phyloP scores from a whole-genome alignment of 2,888 invertebrate genomes.

The Polymixis lichenea region DNA sequence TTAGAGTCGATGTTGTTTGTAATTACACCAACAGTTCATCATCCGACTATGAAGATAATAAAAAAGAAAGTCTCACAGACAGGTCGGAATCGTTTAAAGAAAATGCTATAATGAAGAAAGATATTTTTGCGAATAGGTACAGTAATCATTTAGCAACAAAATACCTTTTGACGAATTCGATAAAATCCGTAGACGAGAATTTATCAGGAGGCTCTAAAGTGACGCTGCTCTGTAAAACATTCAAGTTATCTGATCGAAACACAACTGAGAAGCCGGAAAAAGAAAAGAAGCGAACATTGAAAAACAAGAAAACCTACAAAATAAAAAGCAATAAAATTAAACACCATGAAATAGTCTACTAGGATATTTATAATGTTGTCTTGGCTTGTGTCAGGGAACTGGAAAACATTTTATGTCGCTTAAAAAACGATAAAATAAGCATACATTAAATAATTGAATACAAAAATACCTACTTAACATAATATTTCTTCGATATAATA shows the following conservation, averaged over 20 bases:
- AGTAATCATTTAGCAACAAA: conserved; percentile 77
- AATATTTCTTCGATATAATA: background rate
- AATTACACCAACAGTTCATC: conserved; percentile 75
- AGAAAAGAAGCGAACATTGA: conserved; percentile 47
- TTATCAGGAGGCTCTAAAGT: conserved; percentile 85
- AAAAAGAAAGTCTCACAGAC: conserved; percentile 55
- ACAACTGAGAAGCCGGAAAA: conserved; percentile 60
- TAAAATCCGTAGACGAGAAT: conserved; percentile 83
- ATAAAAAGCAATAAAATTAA: conserved; percentile 43
- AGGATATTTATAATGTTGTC: background rate
- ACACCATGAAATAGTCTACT: conserved; percentile 34
- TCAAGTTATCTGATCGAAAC: conserved; percentile 79
- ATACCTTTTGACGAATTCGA: conserved; percentile 84
- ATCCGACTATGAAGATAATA: conserved; percentile 76
- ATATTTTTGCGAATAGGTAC: conserved; percentile 81
- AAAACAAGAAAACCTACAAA: conserved; percentile 51
- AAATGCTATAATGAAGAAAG: conserved; percentile 70
- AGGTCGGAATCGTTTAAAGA: conserved; percentile 63
- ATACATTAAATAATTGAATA: background rate
- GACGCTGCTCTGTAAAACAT: conserved; percentile 87
- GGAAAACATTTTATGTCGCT: background rate
- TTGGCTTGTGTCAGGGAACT: background rate
- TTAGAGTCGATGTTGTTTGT: conserved; percentile 88
- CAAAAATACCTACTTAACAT: background rate
- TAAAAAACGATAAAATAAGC: background rate